These are phyloP conservation scores for Abrostola tripartita DNA, from an alignment of 2,888 invertebrate species.

Conservation along the genomic window DNA sequence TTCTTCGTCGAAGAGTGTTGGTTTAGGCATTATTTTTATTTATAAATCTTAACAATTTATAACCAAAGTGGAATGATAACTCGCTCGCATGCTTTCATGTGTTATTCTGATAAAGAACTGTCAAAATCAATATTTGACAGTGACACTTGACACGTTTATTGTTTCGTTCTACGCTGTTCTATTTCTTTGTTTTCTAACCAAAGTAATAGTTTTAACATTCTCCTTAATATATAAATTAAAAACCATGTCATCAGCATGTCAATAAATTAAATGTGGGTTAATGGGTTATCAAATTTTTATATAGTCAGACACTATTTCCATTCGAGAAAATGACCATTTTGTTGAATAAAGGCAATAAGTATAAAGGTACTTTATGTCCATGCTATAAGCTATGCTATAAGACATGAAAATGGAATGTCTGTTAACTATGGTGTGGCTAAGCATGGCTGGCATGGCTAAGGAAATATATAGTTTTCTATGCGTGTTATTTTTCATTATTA, in stretches of 20 bases:
- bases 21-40: conserved; percentile 65
- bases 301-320: too few relatives aligned
- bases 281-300: too few relatives aligned
- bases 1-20: conserved; percentile 87
- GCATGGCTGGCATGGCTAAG: too few relatives aligned
- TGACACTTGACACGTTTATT: background rate
- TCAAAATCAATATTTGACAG: conserved; percentile 6
- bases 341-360: too few relatives aligned
- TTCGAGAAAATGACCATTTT: too few relatives aligned
- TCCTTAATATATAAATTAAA: too few relatives aligned
- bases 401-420: background rate
- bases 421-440: background rate
- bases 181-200: background rate
- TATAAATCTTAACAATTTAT: conserved; percentile 15
- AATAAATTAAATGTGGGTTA: too few relatives aligned
- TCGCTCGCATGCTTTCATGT: conserved; percentile 16
- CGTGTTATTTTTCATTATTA: too few relatives aligned
- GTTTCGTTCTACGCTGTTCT: background rate
- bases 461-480: too few relatives aligned
- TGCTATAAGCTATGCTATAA: too few relatives aligned
- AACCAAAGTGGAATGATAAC: conserved; percentile 31
- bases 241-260: too few relatives aligned
- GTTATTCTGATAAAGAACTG: conserved; percentile 7
- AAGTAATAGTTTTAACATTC: background rate
- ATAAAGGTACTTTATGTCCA: too few relatives aligned